phyloP scores from a whole-genome alignment of 2,797 vertebrate species.

The Ceryle rudis region DNA sequence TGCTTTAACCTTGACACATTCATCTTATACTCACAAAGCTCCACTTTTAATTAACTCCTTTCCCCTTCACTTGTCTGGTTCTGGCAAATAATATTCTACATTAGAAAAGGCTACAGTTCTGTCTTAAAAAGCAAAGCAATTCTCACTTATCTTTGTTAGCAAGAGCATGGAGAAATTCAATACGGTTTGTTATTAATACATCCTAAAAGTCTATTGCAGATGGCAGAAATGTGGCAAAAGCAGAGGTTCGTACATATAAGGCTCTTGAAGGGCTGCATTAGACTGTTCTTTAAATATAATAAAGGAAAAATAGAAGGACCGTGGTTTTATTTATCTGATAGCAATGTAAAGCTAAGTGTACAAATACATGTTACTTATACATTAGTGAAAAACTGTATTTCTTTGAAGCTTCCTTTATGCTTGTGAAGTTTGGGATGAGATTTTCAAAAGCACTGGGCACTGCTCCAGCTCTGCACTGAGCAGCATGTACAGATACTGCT shows the following conservation, averaged over 20 bases:
- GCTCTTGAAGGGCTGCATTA: neutral
- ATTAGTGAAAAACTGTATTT: neutral
- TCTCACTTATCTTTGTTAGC: neutral
- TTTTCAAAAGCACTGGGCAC: neutral
- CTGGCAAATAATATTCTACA: slow-evolving; percentile 59
- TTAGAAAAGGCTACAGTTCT: slow-evolving; percentile 15
- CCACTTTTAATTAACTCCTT: slow-evolving; percentile 45
- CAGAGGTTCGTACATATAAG: neutral
- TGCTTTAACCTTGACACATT: slow-evolving; percentile 78
- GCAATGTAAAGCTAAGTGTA: neutral
- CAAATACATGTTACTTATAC: neutral
- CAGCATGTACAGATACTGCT: accelerated
- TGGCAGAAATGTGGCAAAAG: neutral
- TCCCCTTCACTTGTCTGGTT: slow-evolving; percentile 64
- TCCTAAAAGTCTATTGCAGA: neutral
- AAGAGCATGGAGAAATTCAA: neutral
- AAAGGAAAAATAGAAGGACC: neutral
- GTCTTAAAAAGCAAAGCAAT: neutral
- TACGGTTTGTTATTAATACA: neutral
- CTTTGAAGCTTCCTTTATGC: neutral
- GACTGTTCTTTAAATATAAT: neutral
- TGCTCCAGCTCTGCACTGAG: neutral
- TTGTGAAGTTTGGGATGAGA: neutral
- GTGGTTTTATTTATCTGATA: neutral
- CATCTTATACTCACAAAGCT: slow-evolving; percentile 63